phyloP scores from a whole-genome alignment of 2,888 invertebrate species.

The Sphaeridia pumilis region DNA sequence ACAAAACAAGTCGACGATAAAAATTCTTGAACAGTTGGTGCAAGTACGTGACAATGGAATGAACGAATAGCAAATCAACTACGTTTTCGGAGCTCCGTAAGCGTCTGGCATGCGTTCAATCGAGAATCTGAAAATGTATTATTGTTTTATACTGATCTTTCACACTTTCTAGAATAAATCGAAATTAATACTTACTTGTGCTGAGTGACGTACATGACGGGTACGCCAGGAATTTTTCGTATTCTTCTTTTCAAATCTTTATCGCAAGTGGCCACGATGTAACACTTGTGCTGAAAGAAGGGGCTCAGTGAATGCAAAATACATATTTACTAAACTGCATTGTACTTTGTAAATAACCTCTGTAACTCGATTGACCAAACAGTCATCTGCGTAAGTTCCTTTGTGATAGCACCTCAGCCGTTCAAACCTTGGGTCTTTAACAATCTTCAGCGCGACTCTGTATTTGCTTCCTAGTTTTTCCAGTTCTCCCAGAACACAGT shows the following conservation, averaged over 20 bases:
- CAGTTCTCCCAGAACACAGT: slow-evolving; percentile 93
- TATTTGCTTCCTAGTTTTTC: slow-evolving; percentile 95
- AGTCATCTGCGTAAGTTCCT: slow-evolving; percentile 99
- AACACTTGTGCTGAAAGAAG: slow-evolving; percentile 78
- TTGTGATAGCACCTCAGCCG: slow-evolving; percentile 86
- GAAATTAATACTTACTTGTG: slow-evolving; percentile 47
- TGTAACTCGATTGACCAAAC: slow-evolving; percentile 85
- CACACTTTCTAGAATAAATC: background rate
- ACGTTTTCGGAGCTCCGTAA: slow-evolving; percentile 74
- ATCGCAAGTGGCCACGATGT: slow-evolving; percentile 98
- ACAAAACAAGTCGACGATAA: background rate
- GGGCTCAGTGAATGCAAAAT: background rate
- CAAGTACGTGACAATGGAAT: background rate
- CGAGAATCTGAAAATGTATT: slow-evolving; percentile 50
- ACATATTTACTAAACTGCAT: slow-evolving; percentile 11
- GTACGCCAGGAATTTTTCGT: slow-evolving; percentile 95
- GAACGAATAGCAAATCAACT: too few relatives aligned
- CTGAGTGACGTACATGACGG: slow-evolving; percentile 92
- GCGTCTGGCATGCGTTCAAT: slow-evolving; percentile 99
- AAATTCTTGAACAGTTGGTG: background rate
- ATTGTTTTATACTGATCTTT: background rate
- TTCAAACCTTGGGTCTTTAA: slow-evolving; percentile 89
- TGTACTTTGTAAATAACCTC: slow-evolving; percentile 45
- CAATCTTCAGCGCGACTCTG: slow-evolving; percentile 82
- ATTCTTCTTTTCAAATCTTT: slow-evolving; percentile 91